phyloP scores from a whole-genome alignment of 2,797 vertebrate genomes.

The Gymnopithys bicolor region DNA sequence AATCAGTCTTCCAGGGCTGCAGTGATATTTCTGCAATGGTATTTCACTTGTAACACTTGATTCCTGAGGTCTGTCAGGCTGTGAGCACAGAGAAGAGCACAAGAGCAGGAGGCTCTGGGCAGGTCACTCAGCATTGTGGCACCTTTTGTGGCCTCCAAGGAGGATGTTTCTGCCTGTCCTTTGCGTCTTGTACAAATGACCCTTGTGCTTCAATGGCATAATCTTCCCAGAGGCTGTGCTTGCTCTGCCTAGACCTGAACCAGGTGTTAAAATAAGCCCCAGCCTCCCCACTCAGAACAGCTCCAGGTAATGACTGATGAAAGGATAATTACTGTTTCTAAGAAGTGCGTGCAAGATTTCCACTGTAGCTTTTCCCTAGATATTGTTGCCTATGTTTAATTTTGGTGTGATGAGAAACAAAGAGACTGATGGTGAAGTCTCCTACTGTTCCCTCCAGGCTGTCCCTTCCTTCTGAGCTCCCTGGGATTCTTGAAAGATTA shows the following conservation, averaged over 20 bases:
- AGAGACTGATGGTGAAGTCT: background rate
- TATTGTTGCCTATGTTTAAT: background rate
- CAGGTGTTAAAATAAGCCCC: slow-evolving; percentile 46
- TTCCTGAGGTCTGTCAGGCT: rapidly evolving
- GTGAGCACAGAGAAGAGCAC: background rate
- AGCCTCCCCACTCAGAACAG: background rate
- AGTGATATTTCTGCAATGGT: background rate
- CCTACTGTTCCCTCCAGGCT: background rate
- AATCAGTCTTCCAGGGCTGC: background rate
- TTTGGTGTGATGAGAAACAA: background rate
- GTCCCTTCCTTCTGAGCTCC: background rate
- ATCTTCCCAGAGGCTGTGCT: slow-evolving; percentile 31
- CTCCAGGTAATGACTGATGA: slow-evolving; percentile 46
- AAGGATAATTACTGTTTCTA: slow-evolving; percentile 45
- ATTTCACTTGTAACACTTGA: background rate
- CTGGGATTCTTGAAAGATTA: slow-evolving; percentile 35
- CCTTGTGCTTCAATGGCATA: background rate
- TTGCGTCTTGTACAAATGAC: background rate
- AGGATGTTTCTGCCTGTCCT: background rate
- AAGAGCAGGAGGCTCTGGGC: background rate
- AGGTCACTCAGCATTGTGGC: background rate
- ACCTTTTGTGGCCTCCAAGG: background rate
- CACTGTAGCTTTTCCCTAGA: background rate
- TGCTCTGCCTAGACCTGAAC: slow-evolving; percentile 55
- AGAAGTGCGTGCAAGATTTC: background rate